phyloP scores from a whole-genome alignment of 2,888 invertebrate genomes.

The Drosophila villosipedis region DNA sequence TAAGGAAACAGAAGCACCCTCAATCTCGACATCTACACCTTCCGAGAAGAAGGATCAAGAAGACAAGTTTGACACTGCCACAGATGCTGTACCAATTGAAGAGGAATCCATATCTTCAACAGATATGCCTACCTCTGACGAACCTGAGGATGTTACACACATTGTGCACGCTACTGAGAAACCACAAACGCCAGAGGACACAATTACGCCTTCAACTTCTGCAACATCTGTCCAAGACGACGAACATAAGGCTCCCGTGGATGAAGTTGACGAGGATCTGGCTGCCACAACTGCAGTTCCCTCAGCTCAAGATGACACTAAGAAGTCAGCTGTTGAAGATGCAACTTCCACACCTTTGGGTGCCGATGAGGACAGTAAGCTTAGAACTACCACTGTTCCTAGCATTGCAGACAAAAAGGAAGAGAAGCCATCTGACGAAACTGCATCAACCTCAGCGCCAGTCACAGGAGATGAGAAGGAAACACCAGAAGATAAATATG shows the following conservation, averaged over 20 bases:
- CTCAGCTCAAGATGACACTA: constrained; percentile 31
- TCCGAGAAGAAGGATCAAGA: constrained; percentile 39
- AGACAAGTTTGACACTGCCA: constrained; percentile 19
- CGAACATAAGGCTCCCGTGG: constrained; percentile 12
- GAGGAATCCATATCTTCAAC: constrained; percentile 40
- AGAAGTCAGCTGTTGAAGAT: constrained; percentile 35
- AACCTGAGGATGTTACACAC: constrained; percentile 21
- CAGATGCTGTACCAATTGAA: constrained; percentile 18
- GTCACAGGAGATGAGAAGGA: constrained; percentile 33
- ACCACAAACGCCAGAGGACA: constrained; percentile 31
- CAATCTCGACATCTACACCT: constrained; percentile 28
- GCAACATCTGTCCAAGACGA: constrained; percentile 23
- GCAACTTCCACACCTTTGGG: constrained; percentile 26
- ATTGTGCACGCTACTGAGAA: constrained; percentile 6
- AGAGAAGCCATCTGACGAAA: constrained; percentile 10
- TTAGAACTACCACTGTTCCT: constrained; percentile 29
- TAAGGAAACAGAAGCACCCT: constrained; percentile 21
- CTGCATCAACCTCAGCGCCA: constrained; percentile 29
- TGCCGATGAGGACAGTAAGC: constrained; percentile 30
- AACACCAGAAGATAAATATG: constrained; percentile 28
- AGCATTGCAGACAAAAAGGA: constrained; percentile 31
- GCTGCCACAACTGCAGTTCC: constrained; percentile 31
- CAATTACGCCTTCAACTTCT: constrained; percentile 20
- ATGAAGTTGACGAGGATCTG: constrained; percentile 22
- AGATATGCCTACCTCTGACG: constrained; percentile 28